Base-by-base conservation (phyloP, 1,140 invertebrate species). In the Drosophila nannoptera region DNA sequence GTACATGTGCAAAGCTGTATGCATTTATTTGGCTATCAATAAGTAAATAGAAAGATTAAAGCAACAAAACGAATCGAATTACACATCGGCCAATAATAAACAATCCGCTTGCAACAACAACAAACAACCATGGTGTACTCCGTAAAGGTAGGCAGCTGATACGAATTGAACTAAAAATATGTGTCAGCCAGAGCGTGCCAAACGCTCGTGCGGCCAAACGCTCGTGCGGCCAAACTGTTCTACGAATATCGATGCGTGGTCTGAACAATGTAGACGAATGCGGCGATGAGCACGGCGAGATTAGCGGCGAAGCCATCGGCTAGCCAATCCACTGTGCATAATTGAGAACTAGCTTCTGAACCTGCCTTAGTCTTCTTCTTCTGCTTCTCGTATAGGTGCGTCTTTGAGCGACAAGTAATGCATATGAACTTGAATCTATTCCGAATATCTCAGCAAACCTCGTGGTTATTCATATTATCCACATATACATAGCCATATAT, bases 81-180 rank as follows among this genome's bases (percentile, higher is more conserved):
- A 56, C 43, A 45, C 40, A 45, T 29, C 31, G 9, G 5, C 0
- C 6, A 22, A 29, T 46, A 14, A n/a, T 14, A 33, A 33, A 50
- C 52, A 69, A 45, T 22, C 22, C 22, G 1, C 3, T 22, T 22
- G 22, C 48, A 49, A 67, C 49, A 67, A 46, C 8, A 50, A 55
- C 22, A 53, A 16, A 50, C 69, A 66, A 45, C 48, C 11, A 82
- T 84, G 81, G 81, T 78, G 7, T 84, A 84, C 53, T 84, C 81
- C 77, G 72, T 84, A 64, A 84, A 75, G 81, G 81, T 84, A 59
- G 77, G 78, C 54, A 59, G 4, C 33, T 5, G 48, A 64, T 31
- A 46, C 43, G 33, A 40, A 52, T 61, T 42, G 35, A 16, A 16
- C 45, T 40, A 55, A 62, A 69, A 14, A 62, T 31, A 36, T 50